Base-by-base conservation (phyloP, 2,888 invertebrate genomes). In the Ophion slaviceki region DNA sequence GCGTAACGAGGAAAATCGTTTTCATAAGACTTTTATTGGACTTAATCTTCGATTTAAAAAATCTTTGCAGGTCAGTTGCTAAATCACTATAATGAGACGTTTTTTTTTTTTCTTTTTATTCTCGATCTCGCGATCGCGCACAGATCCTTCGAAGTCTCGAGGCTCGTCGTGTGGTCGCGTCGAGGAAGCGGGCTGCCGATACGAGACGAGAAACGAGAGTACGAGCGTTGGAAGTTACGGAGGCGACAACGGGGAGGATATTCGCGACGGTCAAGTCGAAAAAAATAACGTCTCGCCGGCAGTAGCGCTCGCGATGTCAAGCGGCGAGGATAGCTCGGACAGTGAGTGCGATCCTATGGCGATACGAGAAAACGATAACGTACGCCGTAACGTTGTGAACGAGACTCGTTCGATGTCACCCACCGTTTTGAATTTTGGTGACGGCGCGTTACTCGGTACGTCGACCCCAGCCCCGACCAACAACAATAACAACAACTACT, bases 261-360 rank as follows among this genome's bases (percentile, higher is more conserved):
- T 61, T n/a, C 67, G 45, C 14, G 45, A 78, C n/a, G 59, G 40
- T 68, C 74, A 78, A 66, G 72, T 72, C 36, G 83, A 75, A 86
- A 86, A 83, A 72, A 82, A 70, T 64, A 87, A 64, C 47, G 80
- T 77, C 75, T 53, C 40, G 20, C 45, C 78, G 85, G 78, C 92
- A 93, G 92, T 93, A 87, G 89, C 83, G 81, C 87, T 84, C 89
- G 92, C 90, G 91, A 93, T 93, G 92, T 93, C 91, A 89, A 92
- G 91, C 89, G 91, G 91, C 80, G 92, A 92, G 89, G 92, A 92
- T 78, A 92, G 90, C 86, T 91, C 91, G 59, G 90, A 90, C 76
- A 91, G 91, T 88, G 92, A 92, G 87, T 88, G 88, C 77, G 89
- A 89, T 62, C 83, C 87, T 68, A 85, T 87, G 82, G 84, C 81